Percentiles rank a stretch among this genome's conserved stretches.
These are phyloP conservation scores for Muntiacus muntjak DNA, from an alignment of 2,113 vertebrate species.

Conservation along the genomic window DNA sequence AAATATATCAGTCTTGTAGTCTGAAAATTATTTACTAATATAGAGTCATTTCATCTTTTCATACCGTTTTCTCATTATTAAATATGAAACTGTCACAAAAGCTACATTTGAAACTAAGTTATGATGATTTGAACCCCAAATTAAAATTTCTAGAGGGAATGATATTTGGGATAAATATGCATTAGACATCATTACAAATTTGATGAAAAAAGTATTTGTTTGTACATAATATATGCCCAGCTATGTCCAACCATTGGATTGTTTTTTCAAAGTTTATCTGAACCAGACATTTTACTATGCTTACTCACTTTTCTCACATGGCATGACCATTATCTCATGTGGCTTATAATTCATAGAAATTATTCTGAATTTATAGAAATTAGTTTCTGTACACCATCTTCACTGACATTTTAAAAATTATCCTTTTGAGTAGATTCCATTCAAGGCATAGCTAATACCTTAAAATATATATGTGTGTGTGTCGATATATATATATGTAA, in stretches of 20 bases:
- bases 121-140: background rate
- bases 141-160: background rate
- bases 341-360: background rate
- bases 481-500: fast-evolving
- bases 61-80: background rate
- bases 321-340: fast-evolving
- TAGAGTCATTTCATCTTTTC: background rate
- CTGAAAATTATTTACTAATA: background rate
- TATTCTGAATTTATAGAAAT: background rate
- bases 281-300: background rate
- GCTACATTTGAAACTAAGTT: background rate
- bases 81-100: background rate
- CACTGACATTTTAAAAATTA: background rate
- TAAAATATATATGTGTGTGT: background rate
- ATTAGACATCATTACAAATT: background rate
- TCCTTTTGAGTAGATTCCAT: background rate
- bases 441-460: background rate
- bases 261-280: background rate
- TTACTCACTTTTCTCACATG: fast-evolving
- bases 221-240: fast-evolving
- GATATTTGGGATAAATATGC: background rate
- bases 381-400: background rate
- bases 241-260: fast-evolving
- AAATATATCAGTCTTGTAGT: background rate
- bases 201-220: background rate